Percentiles rank a stretch among this genome's conserved stretches.
Conservation (phyloP, 2,797 vertebrate genomes). For the Kryptopterus vitreolus region DNA sequence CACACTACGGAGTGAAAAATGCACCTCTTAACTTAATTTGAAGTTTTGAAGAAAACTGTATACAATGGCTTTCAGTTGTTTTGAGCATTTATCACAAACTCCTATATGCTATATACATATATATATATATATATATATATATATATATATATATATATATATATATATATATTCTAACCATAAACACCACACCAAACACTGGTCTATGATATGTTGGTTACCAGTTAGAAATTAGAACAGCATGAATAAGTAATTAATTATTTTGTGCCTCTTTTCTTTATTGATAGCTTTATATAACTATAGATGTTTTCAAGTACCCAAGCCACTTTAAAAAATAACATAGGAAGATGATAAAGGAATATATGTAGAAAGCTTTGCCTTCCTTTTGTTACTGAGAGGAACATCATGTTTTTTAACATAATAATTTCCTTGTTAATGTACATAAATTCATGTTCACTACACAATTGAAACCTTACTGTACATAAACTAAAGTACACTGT, state of each 20-base stretch:
- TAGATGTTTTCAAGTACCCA: neutral
- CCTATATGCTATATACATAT: neutral
- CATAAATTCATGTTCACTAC: neutral
- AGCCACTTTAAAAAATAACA: neutral
- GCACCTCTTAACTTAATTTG: neutral
- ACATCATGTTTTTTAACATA: neutral
- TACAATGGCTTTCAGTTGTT: conserved; percentile 10
- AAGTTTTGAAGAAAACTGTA: neutral
- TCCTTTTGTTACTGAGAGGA: neutral
- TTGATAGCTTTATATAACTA: neutral
- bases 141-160: too few species aligned
- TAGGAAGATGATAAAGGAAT: neutral
- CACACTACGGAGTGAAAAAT: neutral
- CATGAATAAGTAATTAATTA: neutral
- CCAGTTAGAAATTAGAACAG: neutral
- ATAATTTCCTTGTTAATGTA: neutral
- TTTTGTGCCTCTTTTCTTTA: neutral
- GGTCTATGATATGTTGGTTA: neutral
- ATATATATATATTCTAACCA: too few species aligned
- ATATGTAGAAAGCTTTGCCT: neutral
- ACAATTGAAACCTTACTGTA: neutral
- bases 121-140: too few species aligned
- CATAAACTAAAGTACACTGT: neutral
- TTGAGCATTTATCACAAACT: neutral
- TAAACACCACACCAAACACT: neutral